These are phyloP conservation scores for Crypturellus undulatus DNA, from an alignment of 2,113 vertebrate genomes.

Conservation along the genomic window DNA sequence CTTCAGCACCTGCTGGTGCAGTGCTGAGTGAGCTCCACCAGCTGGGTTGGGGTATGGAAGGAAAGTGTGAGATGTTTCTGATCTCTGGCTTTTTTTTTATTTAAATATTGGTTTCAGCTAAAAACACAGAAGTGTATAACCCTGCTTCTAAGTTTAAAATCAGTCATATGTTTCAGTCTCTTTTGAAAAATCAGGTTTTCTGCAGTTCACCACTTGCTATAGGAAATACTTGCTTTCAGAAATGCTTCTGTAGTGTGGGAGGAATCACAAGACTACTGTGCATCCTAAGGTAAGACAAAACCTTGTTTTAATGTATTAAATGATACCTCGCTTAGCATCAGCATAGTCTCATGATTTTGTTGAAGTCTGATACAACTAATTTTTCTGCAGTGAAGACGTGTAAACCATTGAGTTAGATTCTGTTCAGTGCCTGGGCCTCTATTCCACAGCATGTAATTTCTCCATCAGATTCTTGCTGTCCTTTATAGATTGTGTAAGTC, in stretches of 20 bases:
- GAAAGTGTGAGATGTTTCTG: background rate
- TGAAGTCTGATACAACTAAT: background rate
- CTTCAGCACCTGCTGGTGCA: background rate
- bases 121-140: background rate
- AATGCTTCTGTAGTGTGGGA: background rate
- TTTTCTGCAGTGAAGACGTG: conserved; percentile 7
- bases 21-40: background rate
- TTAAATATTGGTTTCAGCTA: background rate
- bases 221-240: background rate
- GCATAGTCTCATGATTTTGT: background rate
- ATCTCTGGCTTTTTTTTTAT: accelerated
- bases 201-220: background rate
- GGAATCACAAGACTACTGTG: background rate
- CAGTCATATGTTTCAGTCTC: background rate
- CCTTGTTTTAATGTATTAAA: background rate
- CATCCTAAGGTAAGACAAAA: conserved; percentile 18
- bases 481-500: background rate
- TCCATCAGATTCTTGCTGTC: background rate
- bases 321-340: background rate
- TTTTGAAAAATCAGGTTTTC: background rate
- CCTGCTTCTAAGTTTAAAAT: background rate
- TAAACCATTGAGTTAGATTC: conserved; percentile 32
- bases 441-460: background rate
- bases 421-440: background rate
- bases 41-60: background rate